Evolutionary conservation across 2,888 invertebrate genomes (phyloP).

Genomic region (Pachliopta kotzebuea): DNA sequence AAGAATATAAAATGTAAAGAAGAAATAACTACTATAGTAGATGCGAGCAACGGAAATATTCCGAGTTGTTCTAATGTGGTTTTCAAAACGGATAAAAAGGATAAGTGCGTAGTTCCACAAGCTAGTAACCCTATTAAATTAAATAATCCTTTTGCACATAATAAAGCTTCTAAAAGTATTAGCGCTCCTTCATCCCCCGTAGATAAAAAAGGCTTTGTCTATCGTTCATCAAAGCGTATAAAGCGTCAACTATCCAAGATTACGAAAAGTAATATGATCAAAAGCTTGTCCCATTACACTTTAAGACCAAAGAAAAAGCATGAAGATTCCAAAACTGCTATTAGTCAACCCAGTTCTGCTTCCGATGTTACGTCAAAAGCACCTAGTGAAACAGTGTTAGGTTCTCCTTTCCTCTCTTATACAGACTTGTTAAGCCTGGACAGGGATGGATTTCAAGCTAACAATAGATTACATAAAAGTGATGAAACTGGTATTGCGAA

Average conservation of each 20-base stretch:
- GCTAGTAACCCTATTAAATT: constrained; percentile 59
- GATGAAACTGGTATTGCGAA: constrained; percentile 57
- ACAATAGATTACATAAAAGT: constrained; percentile 55
- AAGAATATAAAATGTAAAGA: constrained; percentile 18
- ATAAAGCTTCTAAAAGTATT: constrained; percentile 62
- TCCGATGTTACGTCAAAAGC: constrained; percentile 65
- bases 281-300: constrained; percentile 71
- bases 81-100: constrained; percentile 35
- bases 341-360: constrained; percentile 64
- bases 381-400: constrained; percentile 75
- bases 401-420: constrained; percentile 75
- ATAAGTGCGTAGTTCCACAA: constrained; percentile 55
- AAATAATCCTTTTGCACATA: constrained; percentile 67
- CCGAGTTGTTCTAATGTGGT: constrained; percentile 21
- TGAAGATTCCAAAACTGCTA: constrained; percentile 46
- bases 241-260: constrained; percentile 64
- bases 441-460: constrained; percentile 48
- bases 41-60: constrained; percentile 17
- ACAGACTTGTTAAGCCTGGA: constrained; percentile 65
- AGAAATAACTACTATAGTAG: constrained; percentile 15
- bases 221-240: constrained; percentile 69
- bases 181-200: constrained; percentile 72
- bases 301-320: constrained; percentile 66
- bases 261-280: constrained; percentile 71
- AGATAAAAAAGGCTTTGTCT: constrained; percentile 65